These are phyloP conservation scores for Porites cylindrica DNA, from an alignment of 92 coral and sea anemone species.

Conservation along the genomic window DNA sequence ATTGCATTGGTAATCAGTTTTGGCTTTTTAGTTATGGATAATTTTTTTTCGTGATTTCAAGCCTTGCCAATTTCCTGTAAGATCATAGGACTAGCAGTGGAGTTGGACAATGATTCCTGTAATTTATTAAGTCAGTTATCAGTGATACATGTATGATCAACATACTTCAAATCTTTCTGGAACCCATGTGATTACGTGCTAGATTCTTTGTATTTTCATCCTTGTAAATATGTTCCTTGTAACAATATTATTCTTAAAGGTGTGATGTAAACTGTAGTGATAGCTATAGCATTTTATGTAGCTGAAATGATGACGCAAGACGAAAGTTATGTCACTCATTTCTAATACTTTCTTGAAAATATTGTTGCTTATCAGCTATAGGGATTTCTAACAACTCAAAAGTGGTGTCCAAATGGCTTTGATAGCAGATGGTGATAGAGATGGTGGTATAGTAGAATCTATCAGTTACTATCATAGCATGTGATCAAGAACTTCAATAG, in stretches of 20 bases:
- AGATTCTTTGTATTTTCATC: neutral
- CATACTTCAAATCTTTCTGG: neutral
- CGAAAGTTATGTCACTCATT: too few relatives aligned
- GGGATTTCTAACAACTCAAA: too few relatives aligned
- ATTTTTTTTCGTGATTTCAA: neutral
- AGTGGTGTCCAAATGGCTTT: too few relatives aligned
- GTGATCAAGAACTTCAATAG: too few relatives aligned
- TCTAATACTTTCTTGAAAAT: too few relatives aligned
- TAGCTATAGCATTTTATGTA: neutral
- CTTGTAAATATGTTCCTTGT: conserved; percentile 18
- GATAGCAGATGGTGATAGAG: too few relatives aligned
- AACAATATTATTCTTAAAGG: neutral
- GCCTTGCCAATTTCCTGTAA: neutral
- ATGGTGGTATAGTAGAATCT: too few relatives aligned
- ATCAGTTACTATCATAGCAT: too few relatives aligned
- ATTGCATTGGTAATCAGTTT: neutral
- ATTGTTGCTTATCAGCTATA: too few relatives aligned
- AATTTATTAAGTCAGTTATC: neutral
- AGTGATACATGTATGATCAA: neutral
- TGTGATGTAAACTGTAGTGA: conserved; percentile 1
- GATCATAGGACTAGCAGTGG: neutral
- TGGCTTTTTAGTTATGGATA: neutral
- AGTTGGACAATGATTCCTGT: neutral
- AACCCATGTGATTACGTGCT: conserved; percentile 5
- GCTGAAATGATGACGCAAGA: too few relatives aligned